phyloP scores from a whole-genome alignment of 2,113 vertebrate species.

The Pomatostomus ruficeps region DNA sequence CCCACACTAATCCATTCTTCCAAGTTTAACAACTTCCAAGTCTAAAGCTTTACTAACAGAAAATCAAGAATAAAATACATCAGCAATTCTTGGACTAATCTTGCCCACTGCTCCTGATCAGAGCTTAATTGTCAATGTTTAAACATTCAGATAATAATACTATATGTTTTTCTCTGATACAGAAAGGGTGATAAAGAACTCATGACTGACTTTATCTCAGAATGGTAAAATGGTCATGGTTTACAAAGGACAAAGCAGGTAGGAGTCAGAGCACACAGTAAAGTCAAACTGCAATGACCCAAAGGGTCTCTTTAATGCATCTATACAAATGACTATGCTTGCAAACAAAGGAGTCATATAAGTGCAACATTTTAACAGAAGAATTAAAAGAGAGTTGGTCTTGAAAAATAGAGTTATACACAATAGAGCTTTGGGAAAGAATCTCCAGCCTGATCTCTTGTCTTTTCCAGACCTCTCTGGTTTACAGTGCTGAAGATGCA shows the following conservation, averaged over 20 bases:
- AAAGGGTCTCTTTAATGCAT: neutral
- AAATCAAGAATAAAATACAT: neutral
- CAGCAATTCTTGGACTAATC: neutral
- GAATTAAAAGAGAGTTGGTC: neutral
- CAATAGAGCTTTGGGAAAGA: neutral
- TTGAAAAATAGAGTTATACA: neutral
- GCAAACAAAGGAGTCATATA: neutral
- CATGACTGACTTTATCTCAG: neutral
- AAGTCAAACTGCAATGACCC: neutral
- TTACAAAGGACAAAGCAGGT: neutral
- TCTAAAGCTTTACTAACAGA: neutral
- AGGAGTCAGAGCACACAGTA: neutral
- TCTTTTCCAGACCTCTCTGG: neutral
- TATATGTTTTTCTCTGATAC: neutral
- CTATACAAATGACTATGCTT: neutral
- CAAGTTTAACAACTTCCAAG: neutral
- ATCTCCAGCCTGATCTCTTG: neutral
- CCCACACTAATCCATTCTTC: neutral
- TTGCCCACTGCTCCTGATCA: neutral
- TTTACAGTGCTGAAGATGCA: neutral
- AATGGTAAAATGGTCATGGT: fast-evolving
- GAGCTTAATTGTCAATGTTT: neutral
- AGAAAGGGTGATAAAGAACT: neutral
- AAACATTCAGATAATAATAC: neutral
- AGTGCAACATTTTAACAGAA: neutral